phyloP scores from a whole-genome alignment of 1,140 invertebrate genomes.

The Drosophila nigromelanica region DNA sequence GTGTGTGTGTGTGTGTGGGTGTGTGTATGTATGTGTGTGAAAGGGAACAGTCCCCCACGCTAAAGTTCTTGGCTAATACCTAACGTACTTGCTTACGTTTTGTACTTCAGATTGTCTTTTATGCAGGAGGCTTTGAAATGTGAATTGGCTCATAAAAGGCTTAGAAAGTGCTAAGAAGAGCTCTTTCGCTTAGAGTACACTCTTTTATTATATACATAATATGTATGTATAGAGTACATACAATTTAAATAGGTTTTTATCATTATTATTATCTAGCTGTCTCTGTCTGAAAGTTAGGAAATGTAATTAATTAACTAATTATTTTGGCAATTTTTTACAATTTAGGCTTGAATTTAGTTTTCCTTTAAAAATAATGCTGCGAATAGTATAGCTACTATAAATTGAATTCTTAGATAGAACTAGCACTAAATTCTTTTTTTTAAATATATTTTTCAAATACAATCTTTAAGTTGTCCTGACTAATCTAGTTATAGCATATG shows the following conservation, averaged over 20 bases:
- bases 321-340: too few species aligned
- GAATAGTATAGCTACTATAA: too few species aligned
- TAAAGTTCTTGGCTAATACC: conserved; percentile 12
- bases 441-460: too few species aligned
- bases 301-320: neutral
- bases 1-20: conserved; percentile 14
- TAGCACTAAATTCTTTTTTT: too few species aligned
- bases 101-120: conserved; percentile 12
- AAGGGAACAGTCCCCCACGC: conserved; percentile 1
- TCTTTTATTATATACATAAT: neutral
- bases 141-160: neutral
- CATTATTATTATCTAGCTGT: neutral
- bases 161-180: conserved; percentile 1
- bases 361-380: too few species aligned
- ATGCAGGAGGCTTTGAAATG: neutral
- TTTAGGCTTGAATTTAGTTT: too few species aligned
- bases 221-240: neutral
- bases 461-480: neutral
- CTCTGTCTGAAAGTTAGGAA: neutral
- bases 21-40: conserved; percentile 26
- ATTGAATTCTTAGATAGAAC: too few species aligned
- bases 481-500: too few species aligned
- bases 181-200: neutral
- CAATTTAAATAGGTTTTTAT: too few species aligned
- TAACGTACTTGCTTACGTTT: conserved; percentile 4